Evolutionary conservation across 37 sponge, comb jelly and placozoan species (phyloP).

Genomic region (Amphimedon queenslandica): DNA sequence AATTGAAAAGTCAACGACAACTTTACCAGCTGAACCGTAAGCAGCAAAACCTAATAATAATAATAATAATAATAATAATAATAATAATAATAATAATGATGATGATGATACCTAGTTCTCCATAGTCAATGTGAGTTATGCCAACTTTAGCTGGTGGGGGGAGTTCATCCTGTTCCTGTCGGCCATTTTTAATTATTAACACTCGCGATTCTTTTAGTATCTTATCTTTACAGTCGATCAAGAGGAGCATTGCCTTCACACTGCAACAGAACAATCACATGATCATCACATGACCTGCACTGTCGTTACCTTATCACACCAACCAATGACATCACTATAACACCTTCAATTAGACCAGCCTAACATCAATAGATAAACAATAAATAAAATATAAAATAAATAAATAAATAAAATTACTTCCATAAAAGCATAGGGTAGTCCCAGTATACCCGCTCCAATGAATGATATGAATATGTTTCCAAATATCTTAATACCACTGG

Average conservation of each 20-base stretch:
- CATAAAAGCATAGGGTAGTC: slow-evolving; percentile 94
- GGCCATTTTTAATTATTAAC: background rate
- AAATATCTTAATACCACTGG: slow-evolving; percentile 68
- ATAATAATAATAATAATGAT: background rate
- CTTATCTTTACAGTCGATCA: slow-evolving; percentile 85
- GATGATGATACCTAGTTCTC: slow-evolving; percentile 67
- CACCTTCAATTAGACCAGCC: slow-evolving; percentile 89
- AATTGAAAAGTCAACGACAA: slow-evolving; percentile 60
- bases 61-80: background rate
- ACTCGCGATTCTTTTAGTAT: slow-evolving; percentile 13
- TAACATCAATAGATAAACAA: slow-evolving; percentile 10
- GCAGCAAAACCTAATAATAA: slow-evolving; percentile 44
- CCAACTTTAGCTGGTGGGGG: background rate
- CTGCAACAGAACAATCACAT: slow-evolving; percentile 31
- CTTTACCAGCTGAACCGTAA: slow-evolving; percentile 59
- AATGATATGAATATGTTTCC: slow-evolving; percentile 96
- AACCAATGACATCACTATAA: slow-evolving; percentile 64
- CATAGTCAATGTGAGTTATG: slow-evolving; percentile 66
- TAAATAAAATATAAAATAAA: background rate
- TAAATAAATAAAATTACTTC: slow-evolving; percentile 80
- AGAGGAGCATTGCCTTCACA: slow-evolving; percentile 83
- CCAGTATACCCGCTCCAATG: slow-evolving; percentile 94
- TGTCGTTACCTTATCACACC: slow-evolving; percentile 71
- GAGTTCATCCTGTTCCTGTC: background rate
- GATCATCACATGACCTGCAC: background rate